These are phyloP conservation scores for Prunella strophiata DNA, from an alignment of 2,797 vertebrate genomes.

Conservation along the genomic window DNA sequence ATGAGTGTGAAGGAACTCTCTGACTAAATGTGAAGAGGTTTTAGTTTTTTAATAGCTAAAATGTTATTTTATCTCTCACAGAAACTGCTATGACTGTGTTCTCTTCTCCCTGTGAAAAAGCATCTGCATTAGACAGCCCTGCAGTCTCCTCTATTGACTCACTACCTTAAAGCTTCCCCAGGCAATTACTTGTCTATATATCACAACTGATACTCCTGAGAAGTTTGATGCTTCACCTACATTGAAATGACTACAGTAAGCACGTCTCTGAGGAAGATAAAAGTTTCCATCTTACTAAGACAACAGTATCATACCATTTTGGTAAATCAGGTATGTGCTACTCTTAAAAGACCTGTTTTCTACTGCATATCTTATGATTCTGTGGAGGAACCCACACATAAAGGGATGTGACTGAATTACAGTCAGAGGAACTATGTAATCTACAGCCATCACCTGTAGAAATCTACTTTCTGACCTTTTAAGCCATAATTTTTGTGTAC, in stretches of 20 bases:
- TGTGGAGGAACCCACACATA: background rate
- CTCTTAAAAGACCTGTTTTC: conserved; percentile 52
- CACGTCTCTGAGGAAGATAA: conserved; percentile 48
- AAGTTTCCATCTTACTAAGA: conserved; percentile 57
- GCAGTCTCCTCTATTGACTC: background rate
- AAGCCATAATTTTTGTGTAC: background rate
- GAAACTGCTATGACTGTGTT: background rate
- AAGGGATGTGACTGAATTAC: background rate
- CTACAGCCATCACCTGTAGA: background rate
- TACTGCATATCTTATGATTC: background rate
- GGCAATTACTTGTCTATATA: conserved; percentile 54
- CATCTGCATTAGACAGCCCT: conserved; percentile 43
- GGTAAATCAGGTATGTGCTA: conserved; percentile 44
- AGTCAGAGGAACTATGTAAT: background rate
- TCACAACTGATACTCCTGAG: conserved; percentile 44
- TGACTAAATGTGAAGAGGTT: background rate
- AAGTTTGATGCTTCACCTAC: conserved; percentile 50
- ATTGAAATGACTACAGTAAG: conserved; percentile 53
- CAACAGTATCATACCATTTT: conserved; percentile 44
- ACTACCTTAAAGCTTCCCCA: conserved; percentile 41
- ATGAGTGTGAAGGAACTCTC: background rate
- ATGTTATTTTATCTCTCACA: background rate
- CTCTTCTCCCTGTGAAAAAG: background rate
- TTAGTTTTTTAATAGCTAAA: background rate
- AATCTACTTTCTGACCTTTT: background rate